Conservation (phyloP, 2,888 invertebrate genomes). For the Drosophila kanekoi region DNA sequence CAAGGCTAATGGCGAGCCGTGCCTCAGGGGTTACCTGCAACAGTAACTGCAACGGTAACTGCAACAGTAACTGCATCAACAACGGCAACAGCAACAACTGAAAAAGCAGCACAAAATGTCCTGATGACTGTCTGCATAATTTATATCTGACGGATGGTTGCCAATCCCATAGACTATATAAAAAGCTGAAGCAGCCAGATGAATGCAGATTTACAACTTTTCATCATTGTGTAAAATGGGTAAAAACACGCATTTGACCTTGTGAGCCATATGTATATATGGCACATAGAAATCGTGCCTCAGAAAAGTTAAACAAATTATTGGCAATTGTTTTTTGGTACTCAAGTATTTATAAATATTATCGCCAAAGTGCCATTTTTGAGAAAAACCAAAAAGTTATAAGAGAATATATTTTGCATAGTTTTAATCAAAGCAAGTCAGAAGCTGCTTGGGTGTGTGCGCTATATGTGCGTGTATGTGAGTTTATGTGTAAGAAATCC, state of each 20-base stretch:
- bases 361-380: no score
- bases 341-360: no score
- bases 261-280: no score
- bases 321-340: no score
- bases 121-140: slow-evolving; percentile 64
- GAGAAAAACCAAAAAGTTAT: no score
- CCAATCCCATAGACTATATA: slow-evolving; percentile 19
- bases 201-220: slow-evolving; percentile 3
- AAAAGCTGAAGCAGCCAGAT: slow-evolving; percentile 10
- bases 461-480: no score
- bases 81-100: slow-evolving; percentile 2
- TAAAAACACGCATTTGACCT: neutral
- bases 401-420: no score
- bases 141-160: slow-evolving; percentile 49
- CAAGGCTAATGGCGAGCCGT: slow-evolving; percentile 75
- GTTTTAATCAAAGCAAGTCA: no score
- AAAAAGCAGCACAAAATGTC: slow-evolving; percentile 46
- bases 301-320: no score
- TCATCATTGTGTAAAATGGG: slow-evolving; percentile 2
- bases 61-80: neutral
- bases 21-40: slow-evolving; percentile 57
- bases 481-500: no score
- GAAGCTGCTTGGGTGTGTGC: no score
- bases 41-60: slow-evolving; percentile 11
- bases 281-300: no score